Percentiles rank a stretch among this genome's conserved stretches.
phyloP scores from a whole-genome alignment of 2,113 vertebrate genomes.

The Forbesichthys agassizii region DNA sequence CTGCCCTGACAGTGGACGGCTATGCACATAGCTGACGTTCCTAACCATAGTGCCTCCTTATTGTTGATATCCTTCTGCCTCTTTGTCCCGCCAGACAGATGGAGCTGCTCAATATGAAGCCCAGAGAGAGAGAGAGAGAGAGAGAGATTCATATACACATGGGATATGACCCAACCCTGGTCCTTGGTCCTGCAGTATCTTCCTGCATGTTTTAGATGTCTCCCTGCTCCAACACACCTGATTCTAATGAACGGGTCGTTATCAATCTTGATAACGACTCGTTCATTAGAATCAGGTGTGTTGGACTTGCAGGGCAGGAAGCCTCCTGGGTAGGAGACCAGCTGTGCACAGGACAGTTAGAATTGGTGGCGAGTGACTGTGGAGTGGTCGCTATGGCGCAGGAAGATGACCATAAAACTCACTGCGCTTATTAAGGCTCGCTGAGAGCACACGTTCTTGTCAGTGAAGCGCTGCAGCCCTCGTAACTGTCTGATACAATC shows the following conservation, averaged over 20 bases:
- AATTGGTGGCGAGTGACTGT: conserved; percentile 56
- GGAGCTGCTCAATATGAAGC: conserved; percentile 38
- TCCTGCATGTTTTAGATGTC: too few species aligned
- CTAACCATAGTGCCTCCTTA: conserved; percentile 56
- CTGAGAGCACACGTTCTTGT: not conserved
- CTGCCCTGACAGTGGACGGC: conserved; percentile 48
- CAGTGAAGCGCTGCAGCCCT: not conserved
- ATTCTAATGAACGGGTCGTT: too few species aligned
- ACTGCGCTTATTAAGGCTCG: too few species aligned
- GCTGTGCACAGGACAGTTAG: conserved; percentile 37
- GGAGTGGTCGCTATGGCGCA: conserved; percentile 30
- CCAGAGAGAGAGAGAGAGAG: conserved; percentile 6
- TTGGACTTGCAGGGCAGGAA: conserved; percentile 5
- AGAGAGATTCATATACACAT: conserved; percentile 23
- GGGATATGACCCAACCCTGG: too few species aligned
- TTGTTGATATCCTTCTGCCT: conserved; percentile 70
- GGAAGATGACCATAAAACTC: conserved; percentile 11
- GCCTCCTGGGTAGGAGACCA: conserved; percentile 52
- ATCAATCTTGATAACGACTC: too few species aligned
- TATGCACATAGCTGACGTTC: conserved; percentile 66
- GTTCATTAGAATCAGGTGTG: too few species aligned
- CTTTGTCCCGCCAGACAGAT: conserved; percentile 48
- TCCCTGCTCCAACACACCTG: too few species aligned
- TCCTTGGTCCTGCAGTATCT: too few species aligned
- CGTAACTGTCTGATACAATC: conserved; percentile 18